A percentile compares a stretch with the other conserved stretches of the same genome.
These are phyloP conservation scores for Mesorhabditis belari DNA, from an alignment of 2,888 invertebrate species.

Conservation along the genomic window DNA sequence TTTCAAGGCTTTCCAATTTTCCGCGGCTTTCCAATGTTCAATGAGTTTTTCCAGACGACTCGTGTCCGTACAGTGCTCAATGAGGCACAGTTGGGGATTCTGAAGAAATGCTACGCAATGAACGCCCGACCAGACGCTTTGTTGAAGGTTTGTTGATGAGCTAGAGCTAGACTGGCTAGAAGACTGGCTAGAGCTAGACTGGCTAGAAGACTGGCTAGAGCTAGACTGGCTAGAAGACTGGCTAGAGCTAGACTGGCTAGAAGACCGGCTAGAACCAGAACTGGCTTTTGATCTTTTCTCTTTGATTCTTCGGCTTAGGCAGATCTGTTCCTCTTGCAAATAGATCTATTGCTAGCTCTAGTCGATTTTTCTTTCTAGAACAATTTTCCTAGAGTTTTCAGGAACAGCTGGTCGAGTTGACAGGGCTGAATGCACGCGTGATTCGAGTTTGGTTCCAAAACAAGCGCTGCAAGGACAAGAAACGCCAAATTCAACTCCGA, in stretches of 20 bases:
- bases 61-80: conserved; percentile 94
- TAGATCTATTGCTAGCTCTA: too few species aligned
- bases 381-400: background rate
- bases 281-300: too few species aligned
- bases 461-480: conserved; percentile 90
- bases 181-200: too few species aligned
- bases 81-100: conserved; percentile 93
- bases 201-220: too few species aligned
- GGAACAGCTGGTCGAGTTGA: conserved; percentile 98
- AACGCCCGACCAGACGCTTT: conserved; percentile 97
- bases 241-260: too few species aligned
- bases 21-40: background rate
- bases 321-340: background rate
- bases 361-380: background rate
- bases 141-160: conserved; percentile 79
- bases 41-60: conserved; percentile 67
- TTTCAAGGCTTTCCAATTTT: background rate
- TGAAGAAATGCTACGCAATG: conserved; percentile 92
- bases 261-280: too few species aligned
- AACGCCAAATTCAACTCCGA: conserved; percentile 89
- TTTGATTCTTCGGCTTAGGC: too few species aligned
- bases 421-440: conserved; percentile 82
- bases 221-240: too few species aligned
- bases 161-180: too few species aligned
- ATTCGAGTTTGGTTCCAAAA: conserved; percentile 97